Evolutionary conservation across 2,888 invertebrate genomes (phyloP), one percentile per base, ranked within the genome.

Genomic region (Andrena bucephala): DNA sequence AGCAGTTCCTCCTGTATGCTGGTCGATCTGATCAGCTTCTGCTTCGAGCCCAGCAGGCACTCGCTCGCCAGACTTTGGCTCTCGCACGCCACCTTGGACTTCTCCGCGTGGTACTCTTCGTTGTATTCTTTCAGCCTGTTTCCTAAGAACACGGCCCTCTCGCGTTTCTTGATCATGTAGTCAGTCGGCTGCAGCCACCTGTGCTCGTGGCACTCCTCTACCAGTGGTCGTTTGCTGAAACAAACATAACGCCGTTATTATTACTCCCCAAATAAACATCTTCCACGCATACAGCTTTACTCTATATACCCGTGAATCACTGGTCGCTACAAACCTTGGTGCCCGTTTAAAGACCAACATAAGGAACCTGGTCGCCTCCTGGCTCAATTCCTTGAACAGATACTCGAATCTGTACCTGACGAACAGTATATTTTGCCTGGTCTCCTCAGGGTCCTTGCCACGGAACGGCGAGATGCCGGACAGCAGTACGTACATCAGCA

Each of bases 281-380:
- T 20, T 52, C 7, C 52, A 52, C 36, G 50, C n/a, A 52, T n/a
- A 16, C 50, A 7, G n/a, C 5, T n/a, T 7, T 52, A 16, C n/a
- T n/a, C 50, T 52, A n/a, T 52, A 2, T 20, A n/a, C 52, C 8
- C 20, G 2, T 2, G 20, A 52, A 52, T 16, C 52, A 33, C 6
- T 36, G 1, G 50, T 20, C 6, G 24, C 2, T 83, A 82, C 89
- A 95, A 95, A 98, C 97, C 97, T 96, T 48, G 99, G 99, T 86
- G 98, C 97, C 90, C 98, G 96, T 95, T 99, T 99, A 95, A 99
- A 98, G 83, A 99, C 95, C 93, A 98, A 97, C 97, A 99, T 99
- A 87, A 99, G 96, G 95, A 99, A 99, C 89, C 99, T 95, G 6
- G 98, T 97, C 5, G 97, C 97, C 94, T 98, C 98, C 94, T 98